phyloP scores from a whole-genome alignment of 2,113 vertebrate species.

The Numida meleagris region DNA sequence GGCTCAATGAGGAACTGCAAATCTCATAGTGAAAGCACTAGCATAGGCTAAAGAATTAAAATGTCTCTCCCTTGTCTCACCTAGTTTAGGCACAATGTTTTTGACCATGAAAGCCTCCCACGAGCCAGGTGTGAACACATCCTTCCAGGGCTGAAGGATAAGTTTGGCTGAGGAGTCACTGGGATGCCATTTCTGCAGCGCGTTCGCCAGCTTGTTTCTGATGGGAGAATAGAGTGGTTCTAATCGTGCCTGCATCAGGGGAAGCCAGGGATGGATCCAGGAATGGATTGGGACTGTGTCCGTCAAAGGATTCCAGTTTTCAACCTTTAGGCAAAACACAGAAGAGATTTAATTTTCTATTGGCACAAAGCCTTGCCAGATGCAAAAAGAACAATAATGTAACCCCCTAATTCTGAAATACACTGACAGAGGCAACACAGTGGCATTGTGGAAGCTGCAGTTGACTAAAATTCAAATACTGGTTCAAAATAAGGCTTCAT shows the following conservation, averaged over 20 bases:
- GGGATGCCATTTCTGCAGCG: constrained; percentile 97
- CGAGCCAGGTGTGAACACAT: constrained; percentile 93
- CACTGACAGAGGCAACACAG: fast-evolving
- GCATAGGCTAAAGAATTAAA: background rate
- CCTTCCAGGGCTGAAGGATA: constrained; percentile 97
- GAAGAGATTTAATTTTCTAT: too few relatives aligned
- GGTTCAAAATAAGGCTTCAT: background rate
- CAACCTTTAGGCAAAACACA: constrained; percentile 79
- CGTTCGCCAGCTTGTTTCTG: constrained; percentile 91
- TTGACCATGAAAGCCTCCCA: constrained; percentile 99
- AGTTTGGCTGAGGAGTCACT: constrained; percentile 94
- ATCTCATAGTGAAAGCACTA: background rate
- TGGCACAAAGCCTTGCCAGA: background rate
- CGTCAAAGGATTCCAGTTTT: constrained; percentile 95
- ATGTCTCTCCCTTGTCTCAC: constrained; percentile 65
- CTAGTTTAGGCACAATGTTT: constrained; percentile 96
- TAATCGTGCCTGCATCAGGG: constrained; percentile 89
- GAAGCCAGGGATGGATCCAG: constrained; percentile 98
- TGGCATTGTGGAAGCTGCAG: fast-evolving
- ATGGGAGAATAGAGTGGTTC: constrained; percentile 95
- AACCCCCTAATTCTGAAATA: fast-evolving
- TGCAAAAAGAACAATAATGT: background rate
- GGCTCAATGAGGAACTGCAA: background rate
- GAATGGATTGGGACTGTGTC: constrained; percentile 98
- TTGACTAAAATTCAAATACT: background rate